Evolutionary conservation across 1,140 invertebrate species (phyloP).

Genomic region (Diorhabda carinulata): DNA sequence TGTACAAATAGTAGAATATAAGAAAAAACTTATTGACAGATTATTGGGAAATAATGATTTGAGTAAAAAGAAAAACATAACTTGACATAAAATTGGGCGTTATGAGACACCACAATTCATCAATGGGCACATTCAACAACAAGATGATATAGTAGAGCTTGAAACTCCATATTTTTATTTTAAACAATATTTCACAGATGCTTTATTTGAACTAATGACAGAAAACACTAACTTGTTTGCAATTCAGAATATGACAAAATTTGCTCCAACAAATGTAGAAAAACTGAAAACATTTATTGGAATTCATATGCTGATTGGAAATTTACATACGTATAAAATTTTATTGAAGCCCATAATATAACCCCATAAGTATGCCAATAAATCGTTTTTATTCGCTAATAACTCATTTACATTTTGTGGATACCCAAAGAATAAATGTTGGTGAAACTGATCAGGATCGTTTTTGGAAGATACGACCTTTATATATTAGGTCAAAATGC

Average conservation of each 20-base stretch:
- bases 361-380: not conserved
- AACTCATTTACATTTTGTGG: not conserved
- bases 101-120: no score
- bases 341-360: not conserved
- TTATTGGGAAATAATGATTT: no score
- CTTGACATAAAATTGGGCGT: no score
- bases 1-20: no score
- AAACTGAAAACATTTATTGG: conserved; percentile 1
- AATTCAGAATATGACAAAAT: not conserved
- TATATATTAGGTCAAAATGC: no score
- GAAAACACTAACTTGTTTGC: conserved; percentile 1
- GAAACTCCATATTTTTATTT: not conserved
- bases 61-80: no score
- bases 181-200: not conserved
- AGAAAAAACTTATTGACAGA: no score
- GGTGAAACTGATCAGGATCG: not conserved
- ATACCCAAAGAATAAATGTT: not conserved
- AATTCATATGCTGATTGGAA: not conserved
- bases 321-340: not conserved
- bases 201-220: not conserved
- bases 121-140: no score
- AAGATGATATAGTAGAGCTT: no score
- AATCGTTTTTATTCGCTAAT: conserved; percentile 9
- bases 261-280: not conserved
- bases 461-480: no score